A percentile compares a stretch with the other conserved stretches of the same genome.
These are phyloP conservation scores for Bellardia pandia DNA, from an alignment of 2,888 invertebrate species.

Conservation along the genomic window DNA sequence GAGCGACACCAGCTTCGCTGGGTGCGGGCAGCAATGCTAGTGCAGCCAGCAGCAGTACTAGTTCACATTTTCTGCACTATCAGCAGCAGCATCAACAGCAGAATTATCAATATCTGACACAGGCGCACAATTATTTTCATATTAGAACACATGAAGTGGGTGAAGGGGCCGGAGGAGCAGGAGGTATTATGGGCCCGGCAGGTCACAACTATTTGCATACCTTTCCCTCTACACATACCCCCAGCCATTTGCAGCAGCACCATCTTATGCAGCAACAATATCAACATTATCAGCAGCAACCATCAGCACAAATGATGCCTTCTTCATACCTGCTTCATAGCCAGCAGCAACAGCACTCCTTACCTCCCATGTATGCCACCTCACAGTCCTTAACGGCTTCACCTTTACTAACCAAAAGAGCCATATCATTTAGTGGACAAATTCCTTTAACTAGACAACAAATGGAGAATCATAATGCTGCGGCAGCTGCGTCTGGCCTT, in stretches of 20 bases:
- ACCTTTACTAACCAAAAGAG: conserved; percentile 82
- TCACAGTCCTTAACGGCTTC: conserved; percentile 81
- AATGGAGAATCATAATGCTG: conserved; percentile 66
- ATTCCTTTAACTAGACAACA: conserved; percentile 79
- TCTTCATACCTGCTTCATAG: conserved; percentile 62
- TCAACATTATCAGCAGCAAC: conserved; percentile 75
- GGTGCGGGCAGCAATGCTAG: conserved; percentile 66
- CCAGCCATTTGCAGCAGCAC: conserved; percentile 75
- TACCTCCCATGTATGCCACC: conserved; percentile 74
- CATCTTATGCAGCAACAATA: conserved; percentile 74
- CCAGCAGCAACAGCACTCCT: conserved; percentile 75
- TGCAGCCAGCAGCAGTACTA: conserved; percentile 56
- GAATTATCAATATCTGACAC: conserved; percentile 67
- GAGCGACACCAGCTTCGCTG: conserved; percentile 77
- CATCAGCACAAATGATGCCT: conserved; percentile 63
- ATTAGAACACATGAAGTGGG: conserved; percentile 78
- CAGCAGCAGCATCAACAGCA: conserved; percentile 67
- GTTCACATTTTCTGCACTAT: conserved; percentile 56
- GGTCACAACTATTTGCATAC: conserved; percentile 79
- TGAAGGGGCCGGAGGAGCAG: conserved; percentile 73
- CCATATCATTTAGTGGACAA: conserved; percentile 82
- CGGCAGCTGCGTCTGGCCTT: not conserved
- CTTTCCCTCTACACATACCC: conserved; percentile 80
- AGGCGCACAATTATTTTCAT: conserved; percentile 78
- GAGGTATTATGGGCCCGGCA: conserved; percentile 67